phyloP scores from a whole-genome alignment of 2,113 vertebrate genomes.

The Melanerpes formicivorus region DNA sequence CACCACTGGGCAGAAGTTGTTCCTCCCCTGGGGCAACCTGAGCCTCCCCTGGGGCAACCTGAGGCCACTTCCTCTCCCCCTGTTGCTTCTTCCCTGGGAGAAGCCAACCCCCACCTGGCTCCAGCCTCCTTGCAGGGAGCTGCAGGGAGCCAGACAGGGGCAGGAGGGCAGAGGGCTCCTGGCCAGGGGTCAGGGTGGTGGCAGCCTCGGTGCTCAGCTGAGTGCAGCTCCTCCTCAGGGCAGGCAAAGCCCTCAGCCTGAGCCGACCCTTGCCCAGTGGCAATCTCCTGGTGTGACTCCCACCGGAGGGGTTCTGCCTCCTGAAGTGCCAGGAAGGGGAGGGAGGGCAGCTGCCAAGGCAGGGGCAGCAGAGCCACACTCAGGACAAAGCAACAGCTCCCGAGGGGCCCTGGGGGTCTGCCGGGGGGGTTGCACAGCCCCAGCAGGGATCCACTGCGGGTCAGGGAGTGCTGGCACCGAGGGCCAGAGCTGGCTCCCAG shows the following conservation, averaged over 20 bases:
- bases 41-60: too few species aligned
- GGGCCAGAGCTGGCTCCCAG: neutral
- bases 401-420: rapidly evolving
- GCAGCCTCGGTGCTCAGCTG: neutral
- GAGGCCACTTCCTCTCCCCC: too few species aligned
- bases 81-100: too few species aligned
- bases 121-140: too few species aligned
- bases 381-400: neutral
- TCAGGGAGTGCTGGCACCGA: neutral
- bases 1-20: too few species aligned
- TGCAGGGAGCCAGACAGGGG: neutral
- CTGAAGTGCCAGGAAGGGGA: rapidly evolving
- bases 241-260: rapidly evolving
- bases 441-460: neutral
- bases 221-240: rapidly evolving
- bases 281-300: rapidly evolving
- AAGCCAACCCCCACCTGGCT: too few species aligned
- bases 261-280: neutral
- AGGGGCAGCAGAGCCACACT: neutral
- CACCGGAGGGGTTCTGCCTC: neutral
- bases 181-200: rapidly evolving
- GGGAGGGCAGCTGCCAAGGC: rapidly evolving
- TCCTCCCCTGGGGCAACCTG: too few species aligned
- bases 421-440: neutral
- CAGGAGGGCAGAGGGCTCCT: neutral